Base-by-base conservation (phyloP, 1,140 invertebrate genomes). In the Drosophila melanica region DNA sequence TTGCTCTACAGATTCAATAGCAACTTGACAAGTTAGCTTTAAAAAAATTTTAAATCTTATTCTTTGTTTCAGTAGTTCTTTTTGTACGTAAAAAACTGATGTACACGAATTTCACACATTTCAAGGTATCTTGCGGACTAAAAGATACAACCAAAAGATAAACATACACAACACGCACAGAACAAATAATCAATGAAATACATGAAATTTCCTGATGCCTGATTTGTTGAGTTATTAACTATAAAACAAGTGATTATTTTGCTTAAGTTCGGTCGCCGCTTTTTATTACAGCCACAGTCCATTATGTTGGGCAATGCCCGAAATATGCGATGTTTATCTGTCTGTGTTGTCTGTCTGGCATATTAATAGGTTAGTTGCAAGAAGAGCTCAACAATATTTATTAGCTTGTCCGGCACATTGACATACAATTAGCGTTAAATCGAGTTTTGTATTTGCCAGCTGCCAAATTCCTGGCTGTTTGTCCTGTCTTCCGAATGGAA, bases 161-260 rank as follows among this genome's bases (percentile, higher is more conserved):
- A 70, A 64, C 58, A 69, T 30, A 39, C 30, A 11, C 14, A 20
- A 11, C 27, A 70, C 48, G 62, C 30, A 39, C 30, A 11, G 11
- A 20, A 11, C 27, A 70, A 58, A 58, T 64, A 71, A 66, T 71
- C 68, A 71, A 71, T 71, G 65, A 66, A 71, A 66, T 58, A 35
- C 51, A 71, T 44, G 23, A 51, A 65, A 58, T 58, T 65, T 71
- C 53, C 62, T 18, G 37, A 58, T 45, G 44, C 27, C 23, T 23
- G 20, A 39, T 65, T 51, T 50, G 50, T 12, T 65, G 60, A 65
- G 64, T 44, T 71, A 71, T 71, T 71, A 71, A 71, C 60, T 66
- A 51, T 66, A 57, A 42, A 51, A 10, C 55, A 65, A 39, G 30
- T 27, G 62, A 58, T 71, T 71, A 57, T 44, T 71, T 71, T 30